Base-by-base conservation (phyloP, 2,797 vertebrate species). In the Lagodon rhomboides region DNA sequence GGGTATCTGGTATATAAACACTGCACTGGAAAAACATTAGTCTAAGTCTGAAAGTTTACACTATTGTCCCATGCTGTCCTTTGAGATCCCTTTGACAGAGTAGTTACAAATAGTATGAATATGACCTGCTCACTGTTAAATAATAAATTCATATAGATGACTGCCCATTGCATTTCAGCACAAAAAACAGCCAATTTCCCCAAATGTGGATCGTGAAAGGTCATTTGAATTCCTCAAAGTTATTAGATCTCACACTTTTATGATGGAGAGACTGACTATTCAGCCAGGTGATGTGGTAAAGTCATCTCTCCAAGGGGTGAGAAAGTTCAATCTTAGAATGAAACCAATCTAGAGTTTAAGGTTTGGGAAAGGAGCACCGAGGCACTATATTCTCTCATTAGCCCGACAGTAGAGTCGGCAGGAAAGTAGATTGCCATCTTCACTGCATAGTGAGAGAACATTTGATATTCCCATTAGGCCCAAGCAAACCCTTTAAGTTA, bases 1-100 rank as follows among this genome's bases (percentile, higher is more conserved):
- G 91, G 84, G 91, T 92, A 93, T 92, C 88, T 89, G 91, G 76
- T 81, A 75, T 88, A 79, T 90, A 94, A 93, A 94, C 92, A 91
- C 55, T 55, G 87, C 85, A 50, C 70, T 92, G 91, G 85, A 91
- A 92, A 92, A 93, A 93, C 93, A 93, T 93, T 92, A 91, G 90
- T 92, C 89, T 85, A 87, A 87, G 87, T 92, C 86, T 83, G 75
- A 68, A 85, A 72, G 91, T 93, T 91, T 93, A 93, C 83, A 84
- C 86, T 84, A 69, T 82, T 64, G 81, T 79, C 77, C 76, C 75
- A 84, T 65, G 63, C 68, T 20, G 77, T 68, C 79, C 82, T 86
- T 63, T 75, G 83, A 88, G 81, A 67, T 69, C 65, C 34, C n/a
- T 63, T 2, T 82, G 85, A 88, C 71, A 65, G 69, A 73, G 56